phyloP scores from a whole-genome alignment of 2,888 invertebrate genomes.

The Drosophila antonietae region DNA sequence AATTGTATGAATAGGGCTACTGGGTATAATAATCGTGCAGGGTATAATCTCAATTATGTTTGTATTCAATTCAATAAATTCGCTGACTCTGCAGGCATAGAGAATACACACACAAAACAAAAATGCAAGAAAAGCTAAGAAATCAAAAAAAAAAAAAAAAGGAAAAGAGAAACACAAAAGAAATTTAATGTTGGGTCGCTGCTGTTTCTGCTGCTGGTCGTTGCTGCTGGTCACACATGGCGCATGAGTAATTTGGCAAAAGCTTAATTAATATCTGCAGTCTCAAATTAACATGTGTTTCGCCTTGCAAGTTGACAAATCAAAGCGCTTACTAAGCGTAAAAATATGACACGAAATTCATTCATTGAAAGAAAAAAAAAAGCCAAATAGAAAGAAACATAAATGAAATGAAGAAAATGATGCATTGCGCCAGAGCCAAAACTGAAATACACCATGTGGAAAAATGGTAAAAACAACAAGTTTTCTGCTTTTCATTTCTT shows the following conservation, averaged over 20 bases:
- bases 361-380: constrained; percentile 55
- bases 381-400: neutral
- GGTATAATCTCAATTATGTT: no score
- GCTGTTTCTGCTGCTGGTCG: neutral
- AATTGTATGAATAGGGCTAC: no score
- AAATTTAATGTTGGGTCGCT: constrained; percentile 42
- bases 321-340: constrained; percentile 74
- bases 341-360: constrained; percentile 66
- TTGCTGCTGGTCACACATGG: constrained; percentile 52
- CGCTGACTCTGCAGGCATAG: neutral
- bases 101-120: neutral
- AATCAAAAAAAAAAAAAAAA: neutral
- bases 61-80: neutral
- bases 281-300: constrained; percentile 71
- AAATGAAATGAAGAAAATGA: constrained; percentile 17
- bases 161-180: constrained; percentile 38
- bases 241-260: constrained; percentile 57
- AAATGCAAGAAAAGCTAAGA: neutral
- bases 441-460: constrained; percentile 23
- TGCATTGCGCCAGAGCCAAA: constrained; percentile 29
- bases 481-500: constrained; percentile 62
- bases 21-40: no score
- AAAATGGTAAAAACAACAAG: constrained; percentile 43
- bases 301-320: constrained; percentile 58
- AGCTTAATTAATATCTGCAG: constrained; percentile 50